Base-by-base conservation (phyloP, 2,797 vertebrate species). In the Premnoplex brunnescens region DNA sequence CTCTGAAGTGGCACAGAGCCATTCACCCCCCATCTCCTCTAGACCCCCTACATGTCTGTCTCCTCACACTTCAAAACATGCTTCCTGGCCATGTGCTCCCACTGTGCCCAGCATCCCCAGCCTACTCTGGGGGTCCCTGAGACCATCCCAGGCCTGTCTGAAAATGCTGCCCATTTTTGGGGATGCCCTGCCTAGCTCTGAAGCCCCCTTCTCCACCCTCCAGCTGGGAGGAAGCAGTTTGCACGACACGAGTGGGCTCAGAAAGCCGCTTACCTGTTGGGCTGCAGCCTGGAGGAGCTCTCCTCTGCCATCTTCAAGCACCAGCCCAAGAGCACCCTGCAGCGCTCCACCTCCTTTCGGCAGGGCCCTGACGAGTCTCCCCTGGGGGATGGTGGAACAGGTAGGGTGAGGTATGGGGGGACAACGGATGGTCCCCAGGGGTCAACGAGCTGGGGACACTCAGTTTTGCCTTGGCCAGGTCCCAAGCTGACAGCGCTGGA, bases 191-290 rank as follows among this genome's bases (percentile, higher is more conserved):
- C 36, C 55, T 2, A 2, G 15, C 4, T 0, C 92, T 95, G 77
- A 97, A 24, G 10, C 14, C 66, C 54, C 14, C 82, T 91, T 87
- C 66, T 87, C 69, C 46, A 48, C 85, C 43, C 79, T 34, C 6
- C 72, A 99, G 99, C 97, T 7, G 99, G 99, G 46, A 98, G 99
- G 24, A 99, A 98, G 94, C 99, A 99, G 97, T 99, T 99, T 98
- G 99, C 99, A 8, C 98, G 98, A 34, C 99, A 99, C 0, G 99
- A 99, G 88, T 99, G 99, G 99, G 99, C 99, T 60, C 99, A 99
- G 98, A 99, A 99, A 92, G 99, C 99, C 0, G 99, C 99, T 0
- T 99, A 99, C 96, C 97, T 99, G 85, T 97, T 99, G 97, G 99
- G 99, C 96, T 99, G 99, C 95, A 98, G 97, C 85, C 97, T 99